Evolutionary conservation across 2,797 vertebrate genomes (phyloP), one percentile per base, ranked within the genome.

Genomic region (Tenualosa thibaudeaui): DNA sequence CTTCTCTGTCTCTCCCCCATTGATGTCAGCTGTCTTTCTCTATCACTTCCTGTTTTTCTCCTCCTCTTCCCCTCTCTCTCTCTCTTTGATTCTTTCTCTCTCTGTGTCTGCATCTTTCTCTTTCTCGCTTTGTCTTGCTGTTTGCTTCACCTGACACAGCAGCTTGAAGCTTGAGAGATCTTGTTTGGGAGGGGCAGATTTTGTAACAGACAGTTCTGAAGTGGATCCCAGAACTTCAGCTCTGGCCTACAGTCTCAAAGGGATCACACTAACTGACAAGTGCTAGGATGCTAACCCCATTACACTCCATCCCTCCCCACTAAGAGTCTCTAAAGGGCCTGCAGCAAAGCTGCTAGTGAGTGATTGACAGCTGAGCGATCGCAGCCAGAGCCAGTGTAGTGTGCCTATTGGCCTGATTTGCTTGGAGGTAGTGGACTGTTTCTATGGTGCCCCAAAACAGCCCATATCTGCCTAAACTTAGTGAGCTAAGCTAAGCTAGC

Each of bases 201-300:
- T 1, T 40, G 71, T 78, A 40, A 78, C 19, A 43, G 71, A 46
- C 71, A 78, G 71, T 40, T 78, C 40, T 19, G 15, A 78, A 78
- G 71, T 78, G 17, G 71, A 78, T 78, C 40, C 71, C 37, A 15
- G 40, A 46, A 43, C 43, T 43, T 15, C 40, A 46, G 71, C 40
- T 46, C 19, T 78, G 26, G 31, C 7, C 17, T 1, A 5, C 15
- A 7, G 71, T 78, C 65, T 40, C 40, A 22, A 5, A 10, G 37
- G 71, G 15, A 9, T 17, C 37, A 78, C 71, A 43, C 40, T 46
- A 24, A 78, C 40, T 78, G 71, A 78, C 71, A 78, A 78, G 71
- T 78, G 5, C 17, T 46, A 78, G 71, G 40, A 22, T 40, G 71
- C 6, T 40, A 46, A 71, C 13, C 26, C 7, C 10, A 13, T 71